Percentiles rank a stretch among this genome's conserved stretches.
Conservation (phyloP, 2,113 vertebrate species). For the Alectura lathami region DNA sequence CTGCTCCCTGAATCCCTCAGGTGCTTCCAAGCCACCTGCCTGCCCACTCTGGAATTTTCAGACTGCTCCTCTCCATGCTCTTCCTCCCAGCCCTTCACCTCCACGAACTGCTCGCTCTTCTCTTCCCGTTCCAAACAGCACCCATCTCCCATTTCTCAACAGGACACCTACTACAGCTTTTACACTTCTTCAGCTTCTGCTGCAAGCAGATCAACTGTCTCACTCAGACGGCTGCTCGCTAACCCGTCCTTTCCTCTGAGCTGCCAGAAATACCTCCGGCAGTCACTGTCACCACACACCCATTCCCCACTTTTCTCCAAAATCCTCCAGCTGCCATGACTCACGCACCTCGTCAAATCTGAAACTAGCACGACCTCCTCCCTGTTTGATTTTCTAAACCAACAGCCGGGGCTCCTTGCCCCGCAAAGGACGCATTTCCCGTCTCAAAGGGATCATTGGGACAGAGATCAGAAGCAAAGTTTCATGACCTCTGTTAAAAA, state of each 20-base stretch:
- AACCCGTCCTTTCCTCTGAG: not conserved
- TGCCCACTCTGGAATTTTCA: not conserved
- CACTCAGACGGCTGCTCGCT: not conserved
- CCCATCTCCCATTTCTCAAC: not conserved
- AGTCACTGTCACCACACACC: not conserved
- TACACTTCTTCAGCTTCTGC: not conserved
- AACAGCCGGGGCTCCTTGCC: not conserved
- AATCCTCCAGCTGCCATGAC: not conserved
- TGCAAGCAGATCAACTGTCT: too few relatives aligned
- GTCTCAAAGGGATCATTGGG: not conserved
- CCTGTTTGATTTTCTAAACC: not conserved
- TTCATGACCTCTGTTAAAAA: not conserved
- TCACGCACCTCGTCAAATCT: not conserved
- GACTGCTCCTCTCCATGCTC: not conserved
- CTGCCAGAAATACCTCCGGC: fast-evolving
- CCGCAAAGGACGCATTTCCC: not conserved
- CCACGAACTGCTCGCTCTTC: not conserved
- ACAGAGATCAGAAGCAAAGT: not conserved
- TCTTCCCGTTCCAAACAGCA: not conserved
- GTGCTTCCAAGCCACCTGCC: not conserved
- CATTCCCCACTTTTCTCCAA: fast-evolving
- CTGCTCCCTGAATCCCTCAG: fast-evolving
- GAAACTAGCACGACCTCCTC: not conserved
- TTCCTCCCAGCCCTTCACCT: not conserved
- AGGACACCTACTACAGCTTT: not conserved